phyloP scores from a whole-genome alignment of 2,113 vertebrate species.

The Ophiodon elongatus region DNA sequence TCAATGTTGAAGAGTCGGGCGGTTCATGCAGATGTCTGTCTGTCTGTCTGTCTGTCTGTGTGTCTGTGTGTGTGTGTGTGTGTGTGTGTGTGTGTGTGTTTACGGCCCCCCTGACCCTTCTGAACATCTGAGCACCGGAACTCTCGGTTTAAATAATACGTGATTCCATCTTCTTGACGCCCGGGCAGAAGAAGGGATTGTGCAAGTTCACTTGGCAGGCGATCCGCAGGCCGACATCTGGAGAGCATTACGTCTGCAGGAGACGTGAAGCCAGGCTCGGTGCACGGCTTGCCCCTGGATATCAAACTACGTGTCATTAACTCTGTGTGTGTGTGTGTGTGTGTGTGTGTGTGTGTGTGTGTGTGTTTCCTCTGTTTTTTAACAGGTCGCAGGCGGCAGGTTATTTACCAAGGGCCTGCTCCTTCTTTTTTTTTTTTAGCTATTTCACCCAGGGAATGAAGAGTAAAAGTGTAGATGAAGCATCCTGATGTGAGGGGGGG shows the following conservation, averaged over 20 bases:
- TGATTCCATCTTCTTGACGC: slow-evolving; percentile 79
- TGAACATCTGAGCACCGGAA: slow-evolving; percentile 48
- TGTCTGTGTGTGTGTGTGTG: too few relatives aligned
- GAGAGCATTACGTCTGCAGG: slow-evolving; percentile 84
- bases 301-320: slow-evolving; percentile 81
- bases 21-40: neutral
- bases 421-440: neutral
- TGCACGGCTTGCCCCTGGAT: slow-evolving; percentile 63
- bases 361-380: neutral
- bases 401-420: neutral
- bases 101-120: slow-evolving; percentile 18
- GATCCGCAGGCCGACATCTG: slow-evolving; percentile 80
- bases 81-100: slow-evolving; percentile 3
- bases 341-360: too few relatives aligned
- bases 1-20: neutral
- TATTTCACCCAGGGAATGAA: neutral
- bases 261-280: slow-evolving; percentile 78
- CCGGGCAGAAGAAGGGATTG: slow-evolving; percentile 81
- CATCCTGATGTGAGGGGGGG: slow-evolving; percentile 32
- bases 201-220: slow-evolving; percentile 86
- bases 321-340: neutral
- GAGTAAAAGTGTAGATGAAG: neutral
- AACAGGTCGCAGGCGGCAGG: slow-evolving; percentile 47
- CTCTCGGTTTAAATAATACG: slow-evolving; percentile 45
- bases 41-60: too few relatives aligned